Base-by-base conservation (phyloP, 2,113 vertebrate genomes). In the Macaca nemestrina region DNA sequence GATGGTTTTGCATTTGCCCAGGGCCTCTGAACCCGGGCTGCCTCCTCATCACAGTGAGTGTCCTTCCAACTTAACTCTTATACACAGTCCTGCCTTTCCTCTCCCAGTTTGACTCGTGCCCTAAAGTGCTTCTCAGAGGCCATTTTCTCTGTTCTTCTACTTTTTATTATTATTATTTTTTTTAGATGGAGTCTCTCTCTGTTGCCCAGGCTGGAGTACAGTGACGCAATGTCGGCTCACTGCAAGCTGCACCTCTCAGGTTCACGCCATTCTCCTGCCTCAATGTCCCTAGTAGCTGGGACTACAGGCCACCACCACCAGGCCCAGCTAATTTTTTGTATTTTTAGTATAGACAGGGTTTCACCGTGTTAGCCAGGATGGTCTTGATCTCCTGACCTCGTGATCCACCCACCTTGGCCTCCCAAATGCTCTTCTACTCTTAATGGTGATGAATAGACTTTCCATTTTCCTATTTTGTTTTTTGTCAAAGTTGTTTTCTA, bases 381-480 rank as follows among this genome's bases (percentile, higher is more conserved):
- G 18, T 55, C 52, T 55, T 0, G 6, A 55, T 55, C 52, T 55
- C 52, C 18, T 55, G 6, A 55, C 18, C 52, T 55, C 2, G 6
- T 55, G 17, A 55, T 20, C 52, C 6, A 0, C 52, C 52, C 52
- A 55, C 52, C 52, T 55, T 0, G 17, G 52, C 52, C 18, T 55
- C 52, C 52, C 52, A 55, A 55, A 55, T 55, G 82, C 57, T 94
- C 55, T 82, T 94, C 67, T 83, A 64, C 52, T 81, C 70, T 55
- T 88, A 52, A 86, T 80, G 17, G 45, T 9, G 4, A 43, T n/a
- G 40, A 93, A 55, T 48, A 94, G 76, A 75, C 75, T 67, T 92
- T 87, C 85, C 23, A 89, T 79, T n/a, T 82, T 83, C 57, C 40
- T 89, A 72, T 85, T 95, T 95, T 91, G 72, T 70, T 93, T 95